Evolutionary conservation across 2,797 vertebrate species (phyloP).

Genomic region (Sphaeramia orbicularis): DNA sequence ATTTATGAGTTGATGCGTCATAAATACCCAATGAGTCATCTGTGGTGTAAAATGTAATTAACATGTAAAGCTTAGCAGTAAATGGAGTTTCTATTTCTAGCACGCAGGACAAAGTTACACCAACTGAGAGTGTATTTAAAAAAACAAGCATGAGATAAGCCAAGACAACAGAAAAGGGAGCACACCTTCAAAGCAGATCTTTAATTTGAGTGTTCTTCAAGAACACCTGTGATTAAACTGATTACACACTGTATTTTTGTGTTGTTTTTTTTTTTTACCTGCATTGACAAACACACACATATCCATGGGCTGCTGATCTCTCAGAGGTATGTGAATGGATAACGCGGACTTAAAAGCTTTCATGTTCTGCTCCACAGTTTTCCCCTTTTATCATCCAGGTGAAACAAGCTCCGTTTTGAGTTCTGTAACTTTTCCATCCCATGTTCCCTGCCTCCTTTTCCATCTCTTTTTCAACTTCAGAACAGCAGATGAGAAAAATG

Average conservation of each 20-base stretch:
- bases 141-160: slow-evolving; percentile 10
- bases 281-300: slow-evolving; percentile 32
- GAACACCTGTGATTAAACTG: slow-evolving; percentile 22
- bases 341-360: slow-evolving; percentile 74
- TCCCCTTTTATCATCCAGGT: slow-evolving; percentile 64
- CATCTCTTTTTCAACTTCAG: slow-evolving; percentile 59
- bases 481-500: slow-evolving; percentile 63
- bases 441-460: background rate
- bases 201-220: slow-evolving; percentile 21
- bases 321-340: slow-evolving; percentile 72
- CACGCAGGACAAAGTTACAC: background rate
- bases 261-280: slow-evolving; percentile 34
- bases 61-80: slow-evolving; percentile 30
- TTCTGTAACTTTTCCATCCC: slow-evolving; percentile 41
- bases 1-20: slow-evolving; percentile 24
- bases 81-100: slow-evolving; percentile 37
- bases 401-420: slow-evolving; percentile 51
- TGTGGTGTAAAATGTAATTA: slow-evolving; percentile 52
- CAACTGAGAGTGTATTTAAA: slow-evolving; percentile 4
- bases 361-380: slow-evolving; percentile 62
- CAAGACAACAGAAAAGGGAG: slow-evolving; percentile 24
- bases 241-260: slow-evolving; percentile 26
- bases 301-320: slow-evolving; percentile 64
- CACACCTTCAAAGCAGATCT: slow-evolving; percentile 50
- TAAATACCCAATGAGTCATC: slow-evolving; percentile 15